phyloP scores from a whole-genome alignment of 1,140 invertebrate genomes.

The Cydia splendana region DNA sequence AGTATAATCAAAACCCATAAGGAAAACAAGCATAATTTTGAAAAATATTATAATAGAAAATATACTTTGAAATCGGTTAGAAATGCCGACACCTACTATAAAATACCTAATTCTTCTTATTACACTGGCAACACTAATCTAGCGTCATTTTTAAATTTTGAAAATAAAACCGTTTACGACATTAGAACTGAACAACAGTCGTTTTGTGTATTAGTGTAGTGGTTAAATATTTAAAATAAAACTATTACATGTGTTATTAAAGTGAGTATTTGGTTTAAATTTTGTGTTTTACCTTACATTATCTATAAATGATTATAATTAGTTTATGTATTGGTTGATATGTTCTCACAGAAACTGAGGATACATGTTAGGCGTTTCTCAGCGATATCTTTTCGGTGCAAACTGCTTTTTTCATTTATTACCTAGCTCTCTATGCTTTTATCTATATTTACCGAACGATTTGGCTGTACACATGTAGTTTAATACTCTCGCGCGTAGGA shows the following conservation, averaged over 20 bases:
- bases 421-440: too few species aligned
- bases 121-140: constrained; percentile 41
- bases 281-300: neutral
- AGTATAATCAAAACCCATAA: too few species aligned
- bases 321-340: neutral
- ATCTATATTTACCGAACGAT: too few species aligned
- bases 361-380: neutral
- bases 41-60: too few species aligned
- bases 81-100: neutral
- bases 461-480: too few species aligned
- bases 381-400: neutral
- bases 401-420: too few species aligned
- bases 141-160: constrained; percentile 66
- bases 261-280: neutral
- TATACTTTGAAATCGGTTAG: too few species aligned
- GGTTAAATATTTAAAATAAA: neutral
- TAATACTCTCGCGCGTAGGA: too few species aligned
- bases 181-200: neutral
- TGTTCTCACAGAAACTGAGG: neutral
- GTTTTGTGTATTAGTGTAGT: constrained; percentile 13
- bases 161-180: constrained; percentile 57
- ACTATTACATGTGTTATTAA: constrained; percentile 4
- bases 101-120: neutral
- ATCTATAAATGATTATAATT: constrained; percentile 32
- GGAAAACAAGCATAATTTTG: too few species aligned